Evolutionary conservation across 1,140 invertebrate species (phyloP), one percentile per base, ranked within the genome.

Genomic region (Anastrepha obliqua): DNA sequence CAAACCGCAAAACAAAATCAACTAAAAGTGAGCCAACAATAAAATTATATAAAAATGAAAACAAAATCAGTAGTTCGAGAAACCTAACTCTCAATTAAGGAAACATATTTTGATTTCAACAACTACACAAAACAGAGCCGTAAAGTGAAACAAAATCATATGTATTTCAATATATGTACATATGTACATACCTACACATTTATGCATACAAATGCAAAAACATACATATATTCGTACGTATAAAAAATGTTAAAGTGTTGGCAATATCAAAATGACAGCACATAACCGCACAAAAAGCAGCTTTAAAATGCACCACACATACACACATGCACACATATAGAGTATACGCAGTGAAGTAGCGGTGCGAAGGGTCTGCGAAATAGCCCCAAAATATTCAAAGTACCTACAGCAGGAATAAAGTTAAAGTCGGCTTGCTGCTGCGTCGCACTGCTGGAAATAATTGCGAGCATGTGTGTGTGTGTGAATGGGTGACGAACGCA

Each of bases 311-410:
- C 64, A 67, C 2, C 29, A 39, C 6, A 67, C 13, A 20, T 7
- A 62, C 60, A 62, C 13, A 62, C 59, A 42, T 70, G 20, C 3
- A 29, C 39, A 29, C 13, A 29, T 70, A 29, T 70, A 4, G 29
- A 70, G 65, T 70, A 70, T 70, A 70, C 65, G 65, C 65, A 70
- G 65, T 70, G 65, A 29, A 39, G 65, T 29, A 15, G 39, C 39
- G 39, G 11, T 7, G 9, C 39, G 39, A 74, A 74, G 70, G 70
- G 70, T 20, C 70, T 47, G 13, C 70, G 8, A 74, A 42, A 44
- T 29, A n/a, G 0, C 39, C 2, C n/a, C 15, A 15, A 74, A 74
- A 74, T n/a, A 64, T 64, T 64, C 44, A 74, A 67, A 42, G 17
- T 64, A 74, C n/a, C n/a, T n/a, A n/a, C 2, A 47, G 5, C 3